These are phyloP conservation scores for Anticlea derivata DNA, from an alignment of 2,888 invertebrate species.

Conservation along the genomic window DNA sequence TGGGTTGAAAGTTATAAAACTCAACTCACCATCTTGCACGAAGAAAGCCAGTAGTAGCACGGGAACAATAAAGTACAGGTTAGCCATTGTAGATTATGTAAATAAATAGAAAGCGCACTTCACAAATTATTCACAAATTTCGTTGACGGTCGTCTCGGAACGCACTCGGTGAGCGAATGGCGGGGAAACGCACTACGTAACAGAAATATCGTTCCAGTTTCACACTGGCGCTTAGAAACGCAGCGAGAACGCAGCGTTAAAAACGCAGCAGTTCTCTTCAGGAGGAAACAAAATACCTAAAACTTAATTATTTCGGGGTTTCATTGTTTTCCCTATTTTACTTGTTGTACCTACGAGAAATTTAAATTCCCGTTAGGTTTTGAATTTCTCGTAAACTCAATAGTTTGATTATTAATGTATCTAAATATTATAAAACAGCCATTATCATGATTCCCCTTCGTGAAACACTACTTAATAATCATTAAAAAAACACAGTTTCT, in stretches of 20 bases:
- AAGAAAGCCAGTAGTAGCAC: conserved; percentile 69
- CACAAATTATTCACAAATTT: conserved; percentile 45
- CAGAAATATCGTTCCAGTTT: conserved; percentile 10
- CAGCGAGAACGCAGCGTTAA: conserved; percentile 29
- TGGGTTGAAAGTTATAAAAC: conserved; percentile 36
- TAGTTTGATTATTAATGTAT: no score
- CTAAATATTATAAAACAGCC: no score
- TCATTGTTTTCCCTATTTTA: no score
- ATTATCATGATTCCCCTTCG: no score
- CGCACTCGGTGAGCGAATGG: conserved; percentile 62
- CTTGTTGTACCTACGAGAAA: no score
- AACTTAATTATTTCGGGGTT: no score
- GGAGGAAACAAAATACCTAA: no score
- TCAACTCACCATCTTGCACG: conserved; percentile 67
- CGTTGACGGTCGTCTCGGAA: conserved; percentile 48
- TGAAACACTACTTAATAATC: no score
- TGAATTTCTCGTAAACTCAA: no score
- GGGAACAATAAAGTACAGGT: conserved; percentile 64
- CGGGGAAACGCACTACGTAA: conserved; percentile 31
- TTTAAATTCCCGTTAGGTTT: no score
- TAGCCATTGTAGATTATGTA: conserved; percentile 59
- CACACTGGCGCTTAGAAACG: conserved; percentile 22
- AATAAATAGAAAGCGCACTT: conserved; percentile 44
- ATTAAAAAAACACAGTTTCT: no score
- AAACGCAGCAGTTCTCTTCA: not conserved